These are phyloP conservation scores for Malacoraja senta DNA, from an alignment of 2,797 vertebrate genomes.

Conservation along the genomic window DNA sequence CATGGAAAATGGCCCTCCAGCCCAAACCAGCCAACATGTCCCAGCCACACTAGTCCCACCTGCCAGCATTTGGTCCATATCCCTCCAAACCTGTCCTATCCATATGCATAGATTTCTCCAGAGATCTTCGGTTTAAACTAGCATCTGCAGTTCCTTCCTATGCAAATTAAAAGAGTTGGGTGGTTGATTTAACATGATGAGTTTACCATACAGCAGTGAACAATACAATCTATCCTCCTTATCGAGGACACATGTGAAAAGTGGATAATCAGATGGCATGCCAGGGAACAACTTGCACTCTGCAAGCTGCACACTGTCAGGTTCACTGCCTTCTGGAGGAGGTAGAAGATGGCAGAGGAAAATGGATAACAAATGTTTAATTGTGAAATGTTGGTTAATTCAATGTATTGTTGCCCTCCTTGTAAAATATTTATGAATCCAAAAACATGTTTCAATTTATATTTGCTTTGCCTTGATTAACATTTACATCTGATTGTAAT, in stretches of 20 bases:
- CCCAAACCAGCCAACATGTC: no score
- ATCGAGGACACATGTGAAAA: neutral
- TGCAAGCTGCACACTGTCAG: neutral
- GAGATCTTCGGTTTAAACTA: no score
- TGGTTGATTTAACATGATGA: neutral
- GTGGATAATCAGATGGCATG: neutral
- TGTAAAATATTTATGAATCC: neutral
- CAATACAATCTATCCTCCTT: neutral
- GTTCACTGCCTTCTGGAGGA: neutral
- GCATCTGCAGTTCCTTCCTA: no score
- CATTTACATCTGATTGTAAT: conserved; percentile 17
- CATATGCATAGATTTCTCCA: no score
- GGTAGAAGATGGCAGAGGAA: neutral
- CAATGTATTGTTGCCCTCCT: neutral
- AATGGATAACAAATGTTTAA: neutral
- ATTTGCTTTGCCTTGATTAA: neutral
- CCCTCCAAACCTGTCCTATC: no score
- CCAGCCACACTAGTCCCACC: no score
- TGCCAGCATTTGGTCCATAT: no score
- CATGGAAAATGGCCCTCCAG: no score
- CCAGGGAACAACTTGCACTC: neutral
- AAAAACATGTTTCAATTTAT: neutral
- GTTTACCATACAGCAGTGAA: neutral
- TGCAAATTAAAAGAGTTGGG: neutral
- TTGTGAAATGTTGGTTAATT: neutral